Percentiles rank a stretch among this genome's conserved stretches.
phyloP scores from a whole-genome alignment of 2,888 invertebrate species.

The Drosophila ustulata region DNA sequence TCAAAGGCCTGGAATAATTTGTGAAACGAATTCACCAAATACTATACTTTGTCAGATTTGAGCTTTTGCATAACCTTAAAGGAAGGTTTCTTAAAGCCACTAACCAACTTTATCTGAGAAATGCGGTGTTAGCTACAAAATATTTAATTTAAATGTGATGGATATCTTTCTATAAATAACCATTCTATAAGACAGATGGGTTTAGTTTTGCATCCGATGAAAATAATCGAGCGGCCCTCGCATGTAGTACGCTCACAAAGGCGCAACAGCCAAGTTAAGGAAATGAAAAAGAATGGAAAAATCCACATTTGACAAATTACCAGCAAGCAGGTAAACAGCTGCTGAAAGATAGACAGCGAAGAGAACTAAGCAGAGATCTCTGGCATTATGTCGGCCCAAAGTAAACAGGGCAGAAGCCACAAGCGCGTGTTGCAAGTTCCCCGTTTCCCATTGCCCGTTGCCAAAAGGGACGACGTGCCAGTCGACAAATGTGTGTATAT shows the following conservation, averaged over 20 bases:
- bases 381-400: conserved; percentile 5
- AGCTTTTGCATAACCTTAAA: neutral
- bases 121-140: neutral
- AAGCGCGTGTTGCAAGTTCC: conserved; percentile 9
- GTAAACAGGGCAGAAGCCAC: conserved; percentile 24
- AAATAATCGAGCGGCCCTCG: neutral
- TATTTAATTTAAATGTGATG: neutral
- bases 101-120: too few species aligned
- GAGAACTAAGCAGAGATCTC: conserved; percentile 2
- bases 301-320: conserved; percentile 78
- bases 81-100: neutral
- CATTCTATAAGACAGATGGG: neutral
- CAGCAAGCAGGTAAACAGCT: conserved; percentile 66
- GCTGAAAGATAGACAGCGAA: conserved; percentile 7
- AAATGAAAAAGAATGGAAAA: conserved; percentile 54
- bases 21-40: neutral
- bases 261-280: conserved; percentile 55
- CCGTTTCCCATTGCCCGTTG: conserved; percentile 4
- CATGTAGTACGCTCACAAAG: neutral
- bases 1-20: neutral
- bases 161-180: neutral
- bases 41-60: neutral
- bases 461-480: conserved; percentile 18
- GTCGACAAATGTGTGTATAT: conserved; percentile 26
- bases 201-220: too few species aligned